Evolutionary conservation across 2,113 vertebrate genomes (phyloP).

Genomic region (Labrus mixtus): DNA sequence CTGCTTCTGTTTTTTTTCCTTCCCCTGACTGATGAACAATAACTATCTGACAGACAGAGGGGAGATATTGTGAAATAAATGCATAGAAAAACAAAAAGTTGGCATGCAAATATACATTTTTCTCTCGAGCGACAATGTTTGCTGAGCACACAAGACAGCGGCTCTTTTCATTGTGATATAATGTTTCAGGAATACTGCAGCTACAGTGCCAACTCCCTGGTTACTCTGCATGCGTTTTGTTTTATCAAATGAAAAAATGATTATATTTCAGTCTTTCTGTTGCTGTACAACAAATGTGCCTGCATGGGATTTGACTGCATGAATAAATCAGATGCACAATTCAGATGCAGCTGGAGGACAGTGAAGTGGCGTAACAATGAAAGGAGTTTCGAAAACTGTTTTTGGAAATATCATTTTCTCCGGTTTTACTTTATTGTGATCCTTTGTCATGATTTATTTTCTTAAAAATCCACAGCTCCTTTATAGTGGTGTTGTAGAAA

Average conservation of each 20-base stretch:
- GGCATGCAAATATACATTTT: constrained; percentile 26
- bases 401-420: neutral
- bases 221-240: constrained; percentile 41
- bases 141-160: constrained; percentile 12
- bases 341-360: constrained; percentile 29
- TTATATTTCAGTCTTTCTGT: constrained; percentile 48
- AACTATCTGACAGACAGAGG: neutral
- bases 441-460: constrained; percentile 1
- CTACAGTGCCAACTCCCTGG: constrained; percentile 17
- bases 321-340: constrained; percentile 41
- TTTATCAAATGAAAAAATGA: constrained; percentile 42
- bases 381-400: constrained; percentile 9
- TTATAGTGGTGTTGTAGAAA: constrained; percentile 2
- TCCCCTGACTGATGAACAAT: constrained; percentile 7
- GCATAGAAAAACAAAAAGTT: neutral
- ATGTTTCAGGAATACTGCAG: constrained; percentile 7
- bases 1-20: neutral
- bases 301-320: constrained; percentile 46
- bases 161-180: constrained; percentile 29
- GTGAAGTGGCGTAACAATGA: neutral
- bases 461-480: neutral
- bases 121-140: neutral
- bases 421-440: neutral
- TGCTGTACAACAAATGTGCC: constrained; percentile 30
- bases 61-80: neutral